Conservation (phyloP, 92 coral and sea anemone species). For the Porites cylindrica region DNA sequence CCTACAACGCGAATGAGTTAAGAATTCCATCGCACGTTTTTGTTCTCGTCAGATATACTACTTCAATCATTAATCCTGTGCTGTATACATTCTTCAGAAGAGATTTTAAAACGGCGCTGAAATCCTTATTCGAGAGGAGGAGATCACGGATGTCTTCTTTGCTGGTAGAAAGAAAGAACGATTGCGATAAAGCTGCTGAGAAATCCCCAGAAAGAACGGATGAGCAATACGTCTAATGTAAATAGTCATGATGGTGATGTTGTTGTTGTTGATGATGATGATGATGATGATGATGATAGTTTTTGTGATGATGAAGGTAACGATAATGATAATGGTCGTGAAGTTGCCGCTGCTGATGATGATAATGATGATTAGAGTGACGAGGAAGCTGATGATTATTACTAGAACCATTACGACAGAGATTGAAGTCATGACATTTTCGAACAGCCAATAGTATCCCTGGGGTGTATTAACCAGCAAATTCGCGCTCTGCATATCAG, state of each 20-base stretch:
- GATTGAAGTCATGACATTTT: background rate
- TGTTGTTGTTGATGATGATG: background rate
- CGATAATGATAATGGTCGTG: background rate
- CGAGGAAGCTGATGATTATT: background rate
- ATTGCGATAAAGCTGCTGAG: background rate
- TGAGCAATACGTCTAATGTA: background rate
- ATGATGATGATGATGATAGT: background rate
- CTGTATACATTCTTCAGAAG: conserved; percentile 76
- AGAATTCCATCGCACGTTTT: conserved; percentile 42
- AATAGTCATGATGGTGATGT: background rate
- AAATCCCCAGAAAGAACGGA: background rate
- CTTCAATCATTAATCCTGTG: conserved; percentile 67
- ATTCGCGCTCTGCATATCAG: no score
- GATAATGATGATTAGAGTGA: background rate
- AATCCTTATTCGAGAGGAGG: background rate
- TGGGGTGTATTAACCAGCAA: no score
- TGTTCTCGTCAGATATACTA: conserved; percentile 57
- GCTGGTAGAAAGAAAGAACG: background rate
- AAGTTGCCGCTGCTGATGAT: background rate
- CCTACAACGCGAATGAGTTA: background rate
- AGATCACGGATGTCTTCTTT: background rate
- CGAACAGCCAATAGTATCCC: no score
- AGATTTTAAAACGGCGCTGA: conserved; percentile 59
- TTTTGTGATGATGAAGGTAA: background rate
- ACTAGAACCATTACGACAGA: background rate